A percentile compares a stretch with the other conserved stretches of the same genome.
phyloP scores from a whole-genome alignment of 2,797 vertebrate species.

The Manis crassicaudata region DNA sequence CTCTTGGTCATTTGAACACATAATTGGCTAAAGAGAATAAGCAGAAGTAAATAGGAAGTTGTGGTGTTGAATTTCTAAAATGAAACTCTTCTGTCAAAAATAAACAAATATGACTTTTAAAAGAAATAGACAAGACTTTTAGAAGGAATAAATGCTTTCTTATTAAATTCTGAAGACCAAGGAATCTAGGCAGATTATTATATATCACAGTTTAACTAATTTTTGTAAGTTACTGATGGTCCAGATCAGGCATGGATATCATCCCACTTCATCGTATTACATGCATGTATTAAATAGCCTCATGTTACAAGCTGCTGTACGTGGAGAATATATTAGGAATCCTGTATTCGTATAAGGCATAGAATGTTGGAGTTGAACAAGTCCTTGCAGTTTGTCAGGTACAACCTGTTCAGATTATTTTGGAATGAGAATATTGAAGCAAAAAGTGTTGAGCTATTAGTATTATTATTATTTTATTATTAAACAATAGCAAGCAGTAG shows the following conservation, averaged over 20 bases:
- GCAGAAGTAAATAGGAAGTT: not conserved
- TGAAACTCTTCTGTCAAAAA: not conserved
- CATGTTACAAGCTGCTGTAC: not conserved
- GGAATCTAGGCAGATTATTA: not conserved
- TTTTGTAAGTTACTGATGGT: not conserved
- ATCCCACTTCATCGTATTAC: not conserved
- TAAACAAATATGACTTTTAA: not conserved
- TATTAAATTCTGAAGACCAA: not conserved
- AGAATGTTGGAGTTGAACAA: not conserved
- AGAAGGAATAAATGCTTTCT: not conserved
- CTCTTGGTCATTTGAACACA: not conserved
- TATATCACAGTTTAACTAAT: not conserved
- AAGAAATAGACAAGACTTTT: not conserved
- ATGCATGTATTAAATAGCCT: not conserved
- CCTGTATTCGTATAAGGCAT: not conserved
- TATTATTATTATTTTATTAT: not conserved
- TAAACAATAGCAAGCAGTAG: not conserved
- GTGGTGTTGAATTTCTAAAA: not conserved
- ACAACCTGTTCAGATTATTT: not conserved
- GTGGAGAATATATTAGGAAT: not conserved
- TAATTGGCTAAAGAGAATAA: slow-evolving; percentile 29
- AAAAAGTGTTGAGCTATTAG: not conserved
- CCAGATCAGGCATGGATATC: not conserved
- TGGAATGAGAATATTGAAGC: not conserved
- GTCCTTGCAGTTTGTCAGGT: not conserved